Conservation (phyloP, 2,888 invertebrate species). For the Neoascia interrupta region DNA sequence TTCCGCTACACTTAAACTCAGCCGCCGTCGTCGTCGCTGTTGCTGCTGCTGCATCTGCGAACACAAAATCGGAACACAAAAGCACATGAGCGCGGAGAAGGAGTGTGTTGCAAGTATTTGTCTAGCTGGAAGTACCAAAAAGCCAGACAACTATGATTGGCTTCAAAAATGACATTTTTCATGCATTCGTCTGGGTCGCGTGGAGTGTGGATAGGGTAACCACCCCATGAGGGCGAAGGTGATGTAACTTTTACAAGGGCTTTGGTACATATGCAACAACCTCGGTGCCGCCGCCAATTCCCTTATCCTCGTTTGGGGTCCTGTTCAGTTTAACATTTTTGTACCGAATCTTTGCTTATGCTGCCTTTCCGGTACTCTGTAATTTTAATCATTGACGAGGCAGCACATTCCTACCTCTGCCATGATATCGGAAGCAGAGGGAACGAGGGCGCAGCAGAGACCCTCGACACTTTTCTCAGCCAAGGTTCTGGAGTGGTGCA, state of each 20-base stretch:
- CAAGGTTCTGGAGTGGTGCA: constrained; percentile 38
- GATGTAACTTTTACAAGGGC: constrained; percentile 5
- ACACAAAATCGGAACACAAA: constrained; percentile 28
- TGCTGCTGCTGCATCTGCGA: too few relatives aligned
- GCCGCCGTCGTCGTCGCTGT: too few relatives aligned
- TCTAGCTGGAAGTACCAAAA: constrained; percentile 57
- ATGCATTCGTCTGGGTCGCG: constrained; percentile 16
- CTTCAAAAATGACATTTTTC: constrained; percentile 53
- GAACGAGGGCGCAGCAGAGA: neutral
- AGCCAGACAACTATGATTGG: constrained; percentile 60
- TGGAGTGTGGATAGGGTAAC: constrained; percentile 1
- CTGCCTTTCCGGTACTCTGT: neutral
- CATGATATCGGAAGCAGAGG: constrained; percentile 25
- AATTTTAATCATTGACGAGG: constrained; percentile 44
- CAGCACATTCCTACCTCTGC: constrained; percentile 24
- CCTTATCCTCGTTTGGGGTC: neutral
- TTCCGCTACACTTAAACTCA: constrained; percentile 44
- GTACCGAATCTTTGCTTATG: neutral
- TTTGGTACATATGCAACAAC: neutral
- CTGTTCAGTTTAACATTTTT: too few relatives aligned
- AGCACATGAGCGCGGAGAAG: constrained; percentile 6
- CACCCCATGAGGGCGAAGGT: neutral
- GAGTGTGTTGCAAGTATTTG: constrained; percentile 20
- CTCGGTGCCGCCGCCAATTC: neutral
- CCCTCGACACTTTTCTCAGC: constrained; percentile 23